These are phyloP conservation scores for Halcyon smyrnensis DNA, from an alignment of 2,797 vertebrate genomes.

Conservation along the genomic window DNA sequence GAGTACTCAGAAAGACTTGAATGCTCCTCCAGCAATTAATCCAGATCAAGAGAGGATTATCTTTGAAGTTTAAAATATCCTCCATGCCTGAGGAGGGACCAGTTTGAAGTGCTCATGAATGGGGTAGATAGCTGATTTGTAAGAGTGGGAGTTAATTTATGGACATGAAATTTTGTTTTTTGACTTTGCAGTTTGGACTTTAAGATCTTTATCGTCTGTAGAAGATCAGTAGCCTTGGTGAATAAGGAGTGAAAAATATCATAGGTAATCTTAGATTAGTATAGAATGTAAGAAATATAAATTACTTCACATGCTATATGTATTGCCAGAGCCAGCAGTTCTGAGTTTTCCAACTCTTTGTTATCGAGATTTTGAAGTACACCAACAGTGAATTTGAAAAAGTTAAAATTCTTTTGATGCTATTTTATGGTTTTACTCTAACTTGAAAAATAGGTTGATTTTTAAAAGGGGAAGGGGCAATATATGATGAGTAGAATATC, in stretches of 20 bases:
- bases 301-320: neutral
- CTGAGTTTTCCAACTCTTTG: neutral
- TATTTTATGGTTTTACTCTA: neutral
- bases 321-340: neutral
- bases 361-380: neutral
- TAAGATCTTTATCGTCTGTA: neutral
- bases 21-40: neutral
- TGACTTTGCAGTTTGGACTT: neutral
- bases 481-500: neutral
- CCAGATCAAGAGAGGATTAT: neutral
- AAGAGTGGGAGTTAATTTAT: neutral
- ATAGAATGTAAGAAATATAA: neutral
- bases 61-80: slow-evolving; percentile 3
- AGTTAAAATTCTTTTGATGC: neutral
- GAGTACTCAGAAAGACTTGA: neutral
- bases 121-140: neutral
- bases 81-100: neutral
- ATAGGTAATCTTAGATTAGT: neutral
- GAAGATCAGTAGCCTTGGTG: neutral
- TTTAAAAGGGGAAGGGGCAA: neutral
- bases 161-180: neutral
- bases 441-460: neutral
- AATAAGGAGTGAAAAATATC: neutral
- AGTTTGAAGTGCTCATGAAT: neutral
- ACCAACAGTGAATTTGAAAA: neutral